Evolutionary conservation across 2,797 vertebrate genomes (phyloP).

Genomic region (Ctenopoma multispine): DNA sequence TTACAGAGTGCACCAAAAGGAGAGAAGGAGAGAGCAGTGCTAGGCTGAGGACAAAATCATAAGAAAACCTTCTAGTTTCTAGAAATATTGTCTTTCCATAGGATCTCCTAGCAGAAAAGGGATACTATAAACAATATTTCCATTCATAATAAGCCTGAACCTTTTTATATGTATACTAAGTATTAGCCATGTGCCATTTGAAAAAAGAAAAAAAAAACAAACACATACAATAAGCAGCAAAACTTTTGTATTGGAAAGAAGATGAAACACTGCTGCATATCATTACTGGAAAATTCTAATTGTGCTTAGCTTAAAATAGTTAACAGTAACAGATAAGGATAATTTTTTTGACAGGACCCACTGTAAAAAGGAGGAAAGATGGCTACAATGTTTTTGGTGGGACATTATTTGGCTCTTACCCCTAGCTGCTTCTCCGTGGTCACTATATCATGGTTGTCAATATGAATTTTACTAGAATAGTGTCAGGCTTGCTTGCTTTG

Average conservation of each 20-base stretch:
- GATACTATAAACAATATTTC: constrained; percentile 56
- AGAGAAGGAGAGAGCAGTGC: constrained; percentile 18
- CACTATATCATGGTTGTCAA: constrained; percentile 66
- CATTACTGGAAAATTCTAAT: constrained; percentile 67
- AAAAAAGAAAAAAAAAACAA: constrained; percentile 59
- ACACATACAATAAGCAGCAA: constrained; percentile 38
- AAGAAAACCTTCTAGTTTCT: constrained; percentile 59
- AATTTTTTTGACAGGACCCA: constrained; percentile 74
- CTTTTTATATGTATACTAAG: neutral
- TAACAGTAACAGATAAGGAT: constrained; percentile 46
- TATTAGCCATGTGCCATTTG: constrained; percentile 1
- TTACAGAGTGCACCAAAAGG: constrained; percentile 57
- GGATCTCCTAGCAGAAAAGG: constrained; percentile 26
- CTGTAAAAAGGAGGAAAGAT: constrained; percentile 45
- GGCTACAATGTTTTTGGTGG: constrained; percentile 42
- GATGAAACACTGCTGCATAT: constrained; percentile 60
- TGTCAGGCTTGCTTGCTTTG: constrained; percentile 68
- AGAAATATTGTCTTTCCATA: constrained; percentile 55
- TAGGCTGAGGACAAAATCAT: constrained; percentile 52
- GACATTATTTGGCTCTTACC: constrained; percentile 64
- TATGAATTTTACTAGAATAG: constrained; percentile 67
- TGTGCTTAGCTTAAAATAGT: constrained; percentile 66
- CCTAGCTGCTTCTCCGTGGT: constrained; percentile 57
- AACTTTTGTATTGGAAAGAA: constrained; percentile 64
- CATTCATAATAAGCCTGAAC: constrained; percentile 48